Evolutionary conservation across 2,888 invertebrate genomes (phyloP).

Genomic region (Linhomoeus sp.): DNA sequence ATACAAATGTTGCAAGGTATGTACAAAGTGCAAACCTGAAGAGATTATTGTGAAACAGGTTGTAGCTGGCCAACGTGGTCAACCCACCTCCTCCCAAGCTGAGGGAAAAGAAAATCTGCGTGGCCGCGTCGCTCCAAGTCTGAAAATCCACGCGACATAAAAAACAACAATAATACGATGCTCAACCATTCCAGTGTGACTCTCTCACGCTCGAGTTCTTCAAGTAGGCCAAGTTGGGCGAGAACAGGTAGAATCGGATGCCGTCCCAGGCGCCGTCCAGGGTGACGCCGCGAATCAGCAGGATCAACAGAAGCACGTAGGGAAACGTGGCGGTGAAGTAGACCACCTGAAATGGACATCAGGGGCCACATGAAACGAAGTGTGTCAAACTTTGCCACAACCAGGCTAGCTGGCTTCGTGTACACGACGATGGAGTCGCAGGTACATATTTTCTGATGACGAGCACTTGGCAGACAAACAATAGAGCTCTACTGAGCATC

Average conservation of each 20-base stretch:
- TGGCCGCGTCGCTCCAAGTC: background rate
- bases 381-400: no score
- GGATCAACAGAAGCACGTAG: conserved; percentile 5
- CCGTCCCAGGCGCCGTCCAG: conserved; percentile 1
- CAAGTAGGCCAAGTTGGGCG: no score
- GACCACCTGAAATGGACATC: conserved; percentile 49
- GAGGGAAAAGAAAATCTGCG: conserved; percentile 2
- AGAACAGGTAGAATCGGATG: conserved; percentile 1
- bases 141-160: conserved; percentile 20
- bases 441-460: no score
- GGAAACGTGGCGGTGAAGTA: conserved; percentile 71
- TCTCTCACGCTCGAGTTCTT: no score
- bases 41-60: background rate
- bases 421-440: no score
- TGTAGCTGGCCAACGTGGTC: conserved; percentile 1
- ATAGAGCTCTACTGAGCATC: no score
- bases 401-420: no score
- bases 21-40: background rate
- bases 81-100: no score
- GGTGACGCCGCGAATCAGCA: conserved; percentile 1
- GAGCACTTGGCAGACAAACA: no score
- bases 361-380: no score
- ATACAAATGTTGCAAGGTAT: background rate
- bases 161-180: no score
- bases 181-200: no score